These are phyloP conservation scores for Drosophila micromelanica DNA, from an alignment of 1,140 invertebrate species.

Conservation along the genomic window DNA sequence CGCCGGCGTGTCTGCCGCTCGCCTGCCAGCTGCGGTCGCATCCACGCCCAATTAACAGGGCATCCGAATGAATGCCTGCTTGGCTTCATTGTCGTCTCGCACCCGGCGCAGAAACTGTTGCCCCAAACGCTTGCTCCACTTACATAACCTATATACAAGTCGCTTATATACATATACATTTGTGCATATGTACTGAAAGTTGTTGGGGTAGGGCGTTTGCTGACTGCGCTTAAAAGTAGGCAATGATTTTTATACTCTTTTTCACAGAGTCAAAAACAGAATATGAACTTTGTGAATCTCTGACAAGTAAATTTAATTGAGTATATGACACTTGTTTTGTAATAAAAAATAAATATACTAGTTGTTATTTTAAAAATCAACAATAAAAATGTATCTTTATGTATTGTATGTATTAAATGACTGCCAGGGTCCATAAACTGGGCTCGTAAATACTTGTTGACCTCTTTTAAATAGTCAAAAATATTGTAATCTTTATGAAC, in stretches of 20 bases:
- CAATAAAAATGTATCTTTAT: too few species aligned
- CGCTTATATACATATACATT: background rate
- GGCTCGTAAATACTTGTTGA: too few species aligned
- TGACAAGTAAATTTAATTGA: background rate
- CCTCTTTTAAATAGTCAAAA: too few species aligned
- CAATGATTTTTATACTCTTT: slow-evolving; percentile 26
- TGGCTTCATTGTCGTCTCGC: slow-evolving; percentile 1
- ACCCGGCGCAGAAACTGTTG: background rate
- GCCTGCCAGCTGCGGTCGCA: slow-evolving; percentile 17
- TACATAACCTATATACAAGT: slow-evolving; percentile 42
- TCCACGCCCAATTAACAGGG: slow-evolving; percentile 42
- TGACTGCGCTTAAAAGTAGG: slow-evolving; percentile 38
- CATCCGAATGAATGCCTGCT: slow-evolving; percentile 11
- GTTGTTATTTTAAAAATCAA: too few species aligned
- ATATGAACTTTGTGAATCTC: background rate
- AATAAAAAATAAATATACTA: too few species aligned
- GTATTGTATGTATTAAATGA: too few species aligned
- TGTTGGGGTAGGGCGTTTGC: background rate
- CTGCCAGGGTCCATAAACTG: too few species aligned
- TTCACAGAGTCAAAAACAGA: too few species aligned
- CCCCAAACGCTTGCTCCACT: slow-evolving; percentile 13
- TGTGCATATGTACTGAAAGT: background rate
- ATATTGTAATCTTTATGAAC: too few species aligned
- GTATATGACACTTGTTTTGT: background rate
- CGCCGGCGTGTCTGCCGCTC: slow-evolving; percentile 67